Percentiles rank a stretch among this genome's conserved stretches.
Evolutionary conservation across 2,113 vertebrate species (phyloP).

Genomic region (Amazona guildingii): DNA sequence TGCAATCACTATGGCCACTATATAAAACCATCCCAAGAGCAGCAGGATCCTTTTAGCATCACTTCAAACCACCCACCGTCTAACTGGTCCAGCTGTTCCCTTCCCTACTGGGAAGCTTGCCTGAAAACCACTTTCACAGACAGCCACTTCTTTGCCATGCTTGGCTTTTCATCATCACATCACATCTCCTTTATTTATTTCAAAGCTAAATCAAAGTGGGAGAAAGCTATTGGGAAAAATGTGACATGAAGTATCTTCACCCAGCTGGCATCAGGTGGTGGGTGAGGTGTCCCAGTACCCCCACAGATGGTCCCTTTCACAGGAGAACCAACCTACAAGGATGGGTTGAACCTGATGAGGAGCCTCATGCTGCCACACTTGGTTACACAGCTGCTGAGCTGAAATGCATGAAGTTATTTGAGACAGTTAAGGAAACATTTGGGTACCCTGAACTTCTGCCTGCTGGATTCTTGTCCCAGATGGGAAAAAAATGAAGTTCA

Average conservation of each 20-base stretch:
- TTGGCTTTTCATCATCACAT: neutral
- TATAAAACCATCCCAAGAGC: neutral
- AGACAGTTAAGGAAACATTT: slow-evolving; percentile 63
- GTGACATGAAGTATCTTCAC: neutral
- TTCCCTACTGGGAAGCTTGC: neutral
- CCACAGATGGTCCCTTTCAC: neutral
- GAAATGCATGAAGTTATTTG: slow-evolving; percentile 29
- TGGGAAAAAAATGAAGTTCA: slow-evolving; percentile 73
- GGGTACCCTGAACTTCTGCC: slow-evolving; percentile 63
- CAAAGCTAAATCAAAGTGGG: neutral
- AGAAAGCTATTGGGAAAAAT: neutral
- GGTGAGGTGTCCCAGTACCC: neutral
- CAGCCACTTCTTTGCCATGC: neutral
- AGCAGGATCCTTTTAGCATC: neutral
- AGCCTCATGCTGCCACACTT: rapidly evolving
- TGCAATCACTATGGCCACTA: rapidly evolving
- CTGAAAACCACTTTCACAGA: neutral
- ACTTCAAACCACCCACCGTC: neutral
- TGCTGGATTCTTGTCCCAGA: slow-evolving; percentile 66
- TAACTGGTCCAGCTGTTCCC: neutral
- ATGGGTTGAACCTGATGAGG: neutral
- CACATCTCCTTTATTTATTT: neutral
- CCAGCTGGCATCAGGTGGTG: neutral
- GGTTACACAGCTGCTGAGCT: slow-evolving; percentile 41
- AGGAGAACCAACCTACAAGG: neutral